Evolutionary conservation across 2,113 vertebrate species (phyloP).

Genomic region (Cavia aperea): DNA sequence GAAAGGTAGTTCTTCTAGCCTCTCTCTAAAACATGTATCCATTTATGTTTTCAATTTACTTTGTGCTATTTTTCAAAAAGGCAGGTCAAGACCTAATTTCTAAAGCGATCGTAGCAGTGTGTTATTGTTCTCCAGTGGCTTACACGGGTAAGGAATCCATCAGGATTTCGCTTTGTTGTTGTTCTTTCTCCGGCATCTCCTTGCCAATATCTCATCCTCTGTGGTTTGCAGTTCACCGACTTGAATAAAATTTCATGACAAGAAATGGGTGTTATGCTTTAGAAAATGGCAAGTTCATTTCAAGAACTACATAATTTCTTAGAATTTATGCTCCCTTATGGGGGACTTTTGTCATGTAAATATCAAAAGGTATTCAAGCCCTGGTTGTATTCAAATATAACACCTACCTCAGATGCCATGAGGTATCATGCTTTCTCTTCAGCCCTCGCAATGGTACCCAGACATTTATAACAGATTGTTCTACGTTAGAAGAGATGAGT

Average conservation of each 20-base stretch:
- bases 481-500: neutral
- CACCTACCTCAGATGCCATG: conserved; percentile 35
- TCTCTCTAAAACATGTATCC: conserved; percentile 43
- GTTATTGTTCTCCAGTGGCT: too few species aligned
- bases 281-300: conserved; percentile 63
- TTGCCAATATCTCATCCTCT: conserved; percentile 59
- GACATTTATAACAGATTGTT: neutral
- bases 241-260: conserved; percentile 63
- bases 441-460: conserved; percentile 29
- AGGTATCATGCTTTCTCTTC: conserved; percentile 51
- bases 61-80: too few species aligned
- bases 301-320: conserved; percentile 49
- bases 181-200: conserved; percentile 68
- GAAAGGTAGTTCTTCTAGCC: conserved; percentile 69
- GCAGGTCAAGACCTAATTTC: too few species aligned
- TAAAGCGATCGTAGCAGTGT: too few species aligned
- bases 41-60: too few species aligned
- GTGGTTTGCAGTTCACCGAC: conserved; percentile 33
- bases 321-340: conserved; percentile 62
- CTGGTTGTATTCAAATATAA: neutral
- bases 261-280: conserved; percentile 60
- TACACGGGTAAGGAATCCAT: too few species aligned
- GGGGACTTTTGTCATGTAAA: conserved; percentile 58
- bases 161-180: neutral
- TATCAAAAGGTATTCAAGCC: conserved; percentile 57